A percentile compares a stretch with the other conserved stretches of the same genome.
Evolutionary conservation across 2,888 invertebrate genomes (phyloP).

Genomic region (Monopis laevigella): DNA sequence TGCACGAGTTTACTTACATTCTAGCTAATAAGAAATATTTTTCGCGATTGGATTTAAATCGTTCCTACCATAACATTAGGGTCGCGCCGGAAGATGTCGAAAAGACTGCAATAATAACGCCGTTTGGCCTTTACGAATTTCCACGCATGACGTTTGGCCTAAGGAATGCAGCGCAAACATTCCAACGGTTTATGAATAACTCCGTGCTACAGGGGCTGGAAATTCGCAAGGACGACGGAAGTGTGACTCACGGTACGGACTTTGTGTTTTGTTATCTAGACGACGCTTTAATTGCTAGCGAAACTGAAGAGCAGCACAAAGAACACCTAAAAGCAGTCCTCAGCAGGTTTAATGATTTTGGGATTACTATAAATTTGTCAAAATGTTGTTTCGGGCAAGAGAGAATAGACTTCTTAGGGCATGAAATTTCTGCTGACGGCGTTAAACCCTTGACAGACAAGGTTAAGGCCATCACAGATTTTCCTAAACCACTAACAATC

Average conservation of each 20-base stretch:
- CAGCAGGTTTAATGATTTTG: conserved; percentile 11
- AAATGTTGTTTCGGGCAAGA: conserved; percentile 18
- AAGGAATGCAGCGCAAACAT: conserved; percentile 29
- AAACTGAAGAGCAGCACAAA: conserved; percentile 9
- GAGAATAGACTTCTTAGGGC: conserved; percentile 18
- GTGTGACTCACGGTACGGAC: not conserved
- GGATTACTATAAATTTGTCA: conserved; percentile 14
- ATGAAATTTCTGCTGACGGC: conserved; percentile 18
- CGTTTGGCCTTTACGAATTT: conserved; percentile 29
- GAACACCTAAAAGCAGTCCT: conserved; percentile 12
- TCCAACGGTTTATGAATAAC: conserved; percentile 26
- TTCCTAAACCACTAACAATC: conserved; percentile 16
- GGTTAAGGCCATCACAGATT: conserved; percentile 17
- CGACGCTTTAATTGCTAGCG: conserved; percentile 12
- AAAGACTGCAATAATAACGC: conserved; percentile 32
- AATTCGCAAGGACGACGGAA: no score
- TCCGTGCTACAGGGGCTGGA: conserved; percentile 16
- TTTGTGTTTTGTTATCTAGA: conserved; percentile 14
- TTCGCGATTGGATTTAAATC: conserved; percentile 24
- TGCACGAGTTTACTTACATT: conserved; percentile 25
- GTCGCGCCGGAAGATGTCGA: conserved; percentile 23
- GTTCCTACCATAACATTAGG: conserved; percentile 10
- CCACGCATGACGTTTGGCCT: conserved; percentile 29
- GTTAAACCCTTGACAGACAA: conserved; percentile 18
- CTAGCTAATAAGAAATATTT: conserved; percentile 20